These are phyloP conservation scores for Lethocerus indicus DNA, from an alignment of 1,140 invertebrate genomes.

Conservation along the genomic window DNA sequence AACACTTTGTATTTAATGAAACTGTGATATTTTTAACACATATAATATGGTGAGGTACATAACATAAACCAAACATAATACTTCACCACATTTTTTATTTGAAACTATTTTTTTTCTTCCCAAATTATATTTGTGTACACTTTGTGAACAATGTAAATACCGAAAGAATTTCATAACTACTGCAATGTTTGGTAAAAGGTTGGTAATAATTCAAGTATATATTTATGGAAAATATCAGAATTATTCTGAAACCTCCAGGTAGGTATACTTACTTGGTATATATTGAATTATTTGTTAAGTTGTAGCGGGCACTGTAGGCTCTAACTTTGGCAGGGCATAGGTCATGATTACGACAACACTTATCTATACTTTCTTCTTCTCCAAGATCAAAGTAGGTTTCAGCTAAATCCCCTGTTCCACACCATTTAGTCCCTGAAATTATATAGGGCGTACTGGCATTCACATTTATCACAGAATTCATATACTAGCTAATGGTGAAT, in stretches of 20 bases:
- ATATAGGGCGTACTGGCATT: too few species aligned
- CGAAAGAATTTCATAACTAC: slow-evolving; percentile 1
- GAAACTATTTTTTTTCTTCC: too few species aligned
- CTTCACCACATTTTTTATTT: too few species aligned
- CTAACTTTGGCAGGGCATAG: slow-evolving; percentile 58
- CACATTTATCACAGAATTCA: too few species aligned
- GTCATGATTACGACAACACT: slow-evolving; percentile 73
- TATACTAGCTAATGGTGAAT: too few species aligned
- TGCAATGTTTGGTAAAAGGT: neutral
- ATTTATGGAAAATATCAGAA: neutral
- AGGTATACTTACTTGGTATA: slow-evolving; percentile 54
- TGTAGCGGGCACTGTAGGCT: slow-evolving; percentile 53
- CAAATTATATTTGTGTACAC: too few species aligned
- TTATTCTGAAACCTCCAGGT: neutral
- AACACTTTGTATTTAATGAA: too few species aligned
- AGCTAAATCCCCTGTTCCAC: slow-evolving; percentile 69
- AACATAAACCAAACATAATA: too few species aligned
- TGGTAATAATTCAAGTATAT: neutral
- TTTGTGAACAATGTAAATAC: too few species aligned
- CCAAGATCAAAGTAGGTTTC: slow-evolving; percentile 68
- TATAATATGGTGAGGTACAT: too few species aligned
- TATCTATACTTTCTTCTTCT: slow-evolving; percentile 46
- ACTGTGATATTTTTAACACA: too few species aligned
- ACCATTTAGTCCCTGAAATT: slow-evolving; percentile 71
- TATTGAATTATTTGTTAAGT: slow-evolving; percentile 62